Evolutionary conservation across 2,797 vertebrate genomes (phyloP).

Genomic region (Rhynchotus rufescens): DNA sequence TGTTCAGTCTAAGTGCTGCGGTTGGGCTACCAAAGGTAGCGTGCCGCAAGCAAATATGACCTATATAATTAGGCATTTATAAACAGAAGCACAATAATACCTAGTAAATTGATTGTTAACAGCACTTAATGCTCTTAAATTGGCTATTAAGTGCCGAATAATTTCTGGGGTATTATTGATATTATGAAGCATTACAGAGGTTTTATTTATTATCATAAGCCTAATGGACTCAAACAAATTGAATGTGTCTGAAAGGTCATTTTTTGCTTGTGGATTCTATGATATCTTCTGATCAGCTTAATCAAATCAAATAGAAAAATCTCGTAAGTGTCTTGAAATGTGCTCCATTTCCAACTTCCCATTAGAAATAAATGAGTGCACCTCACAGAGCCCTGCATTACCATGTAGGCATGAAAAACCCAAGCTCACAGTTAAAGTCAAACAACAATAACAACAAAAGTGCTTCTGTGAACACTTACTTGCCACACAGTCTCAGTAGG

Average conservation of each 20-base stretch:
- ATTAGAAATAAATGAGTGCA: not conserved
- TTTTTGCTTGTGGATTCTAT: slow-evolving; percentile 49
- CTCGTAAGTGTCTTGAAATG: not conserved
- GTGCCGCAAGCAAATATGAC: slow-evolving; percentile 30
- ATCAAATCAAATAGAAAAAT: slow-evolving; percentile 28
- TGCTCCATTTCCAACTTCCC: not conserved
- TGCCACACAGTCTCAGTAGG: not conserved
- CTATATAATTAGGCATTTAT: slow-evolving; percentile 75
- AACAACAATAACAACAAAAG: not conserved
- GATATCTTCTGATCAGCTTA: slow-evolving; percentile 45
- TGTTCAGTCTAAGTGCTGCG: slow-evolving; percentile 18
- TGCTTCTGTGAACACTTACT: not conserved
- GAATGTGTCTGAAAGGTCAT: slow-evolving; percentile 64
- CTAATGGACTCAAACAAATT: slow-evolving; percentile 65
- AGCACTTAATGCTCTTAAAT: slow-evolving; percentile 72
- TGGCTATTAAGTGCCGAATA: slow-evolving; percentile 68
- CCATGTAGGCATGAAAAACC: not conserved
- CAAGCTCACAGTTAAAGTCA: not conserved
- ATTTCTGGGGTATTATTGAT: slow-evolving; percentile 72
- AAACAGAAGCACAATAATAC: slow-evolving; percentile 66
- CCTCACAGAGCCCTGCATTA: not conserved
- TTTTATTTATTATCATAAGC: slow-evolving; percentile 76
- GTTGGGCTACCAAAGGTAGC: slow-evolving; percentile 54
- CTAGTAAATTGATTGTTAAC: slow-evolving; percentile 78
- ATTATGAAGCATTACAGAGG: slow-evolving; percentile 69